These are phyloP conservation scores for Stegana nigrithorax DNA, from an alignment of 2,888 invertebrate species.

Conservation along the genomic window DNA sequence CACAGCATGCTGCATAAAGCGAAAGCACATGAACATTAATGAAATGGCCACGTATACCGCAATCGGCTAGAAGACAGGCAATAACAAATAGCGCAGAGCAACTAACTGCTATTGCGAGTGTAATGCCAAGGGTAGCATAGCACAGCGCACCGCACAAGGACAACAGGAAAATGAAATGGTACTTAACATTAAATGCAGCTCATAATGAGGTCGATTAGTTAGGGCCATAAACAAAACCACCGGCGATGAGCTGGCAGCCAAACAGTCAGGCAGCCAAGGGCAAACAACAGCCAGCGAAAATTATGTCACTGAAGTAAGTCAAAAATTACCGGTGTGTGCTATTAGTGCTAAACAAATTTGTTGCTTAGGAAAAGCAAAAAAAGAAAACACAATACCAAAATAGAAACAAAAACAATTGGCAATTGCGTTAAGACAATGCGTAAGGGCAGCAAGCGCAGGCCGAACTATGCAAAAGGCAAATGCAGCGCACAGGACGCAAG, in stretches of 20 bases:
- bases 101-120: too few relatives aligned
- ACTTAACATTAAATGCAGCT: conserved; percentile 16
- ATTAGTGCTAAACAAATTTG: conserved; percentile 14
- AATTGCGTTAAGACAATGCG: too few relatives aligned
- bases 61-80: too few relatives aligned
- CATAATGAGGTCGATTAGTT: conserved; percentile 19
- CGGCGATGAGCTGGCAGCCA: too few relatives aligned
- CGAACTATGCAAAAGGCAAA: background rate
- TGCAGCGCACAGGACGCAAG: background rate
- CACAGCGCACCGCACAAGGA: background rate
- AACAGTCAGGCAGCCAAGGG: background rate
- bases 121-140: too few relatives aligned
- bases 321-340: background rate
- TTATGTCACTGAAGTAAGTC: background rate
- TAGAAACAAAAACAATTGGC: background rate
- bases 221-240: conserved; percentile 3
- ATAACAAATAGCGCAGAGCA: too few relatives aligned
- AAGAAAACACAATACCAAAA: background rate
- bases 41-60: too few relatives aligned
- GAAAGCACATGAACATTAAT: too few relatives aligned
- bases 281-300: background rate
- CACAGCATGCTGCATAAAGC: too few relatives aligned
- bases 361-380: background rate
- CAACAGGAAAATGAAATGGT: conserved; percentile 4
- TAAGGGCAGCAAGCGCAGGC: background rate